Evolutionary conservation across 2,888 invertebrate genomes (phyloP), one percentile per base, ranked within the genome.

Genomic region (Rhamnusium bicolor): DNA sequence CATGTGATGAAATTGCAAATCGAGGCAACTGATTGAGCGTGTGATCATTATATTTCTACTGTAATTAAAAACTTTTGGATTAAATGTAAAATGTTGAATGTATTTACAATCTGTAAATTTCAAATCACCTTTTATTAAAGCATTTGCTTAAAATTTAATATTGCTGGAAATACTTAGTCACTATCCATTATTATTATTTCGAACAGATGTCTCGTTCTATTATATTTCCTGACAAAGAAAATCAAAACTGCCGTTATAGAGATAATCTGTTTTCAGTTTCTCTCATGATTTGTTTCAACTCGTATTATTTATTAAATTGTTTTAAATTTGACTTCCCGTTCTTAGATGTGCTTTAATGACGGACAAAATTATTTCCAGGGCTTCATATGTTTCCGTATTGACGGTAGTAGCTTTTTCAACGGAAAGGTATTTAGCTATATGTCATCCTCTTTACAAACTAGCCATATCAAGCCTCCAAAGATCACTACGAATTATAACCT

Each of bases 401-500:
- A 97, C 97, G 21, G 97, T 97, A 80, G 96, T 96, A 54, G 96
- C 96, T 2, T 97, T 97, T 89, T 96, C 97, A 0, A 92, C 95
- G 88, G 97, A 97, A 89, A 91, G 97, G 53, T 96, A 96, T 89
- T 89, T 97, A 79, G 97, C 97, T 32, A 97, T 97, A 84, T 97
- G 97, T 85, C 95, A 96, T 86, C 97, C 97, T 0, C 89, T 97
- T 49, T 93, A 93, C 84, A 90, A 94, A 74, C 94, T 96, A 87
- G 92, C 94, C 46, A 94, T 96, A 92, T 94, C 95, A 0, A 95
- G 95, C 0, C 91, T 96, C 29, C 92, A 94, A 61, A 90, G 97
- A n/a, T 95, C 96, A 1, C 88, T 94, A 32, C 91, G 94, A 75
- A 94, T 96, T 76, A 95, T 97, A 61, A 90, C 93, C 0, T 90